phyloP scores from a whole-genome alignment of 1,140 invertebrate species.

The Triops longicaudatus region DNA sequence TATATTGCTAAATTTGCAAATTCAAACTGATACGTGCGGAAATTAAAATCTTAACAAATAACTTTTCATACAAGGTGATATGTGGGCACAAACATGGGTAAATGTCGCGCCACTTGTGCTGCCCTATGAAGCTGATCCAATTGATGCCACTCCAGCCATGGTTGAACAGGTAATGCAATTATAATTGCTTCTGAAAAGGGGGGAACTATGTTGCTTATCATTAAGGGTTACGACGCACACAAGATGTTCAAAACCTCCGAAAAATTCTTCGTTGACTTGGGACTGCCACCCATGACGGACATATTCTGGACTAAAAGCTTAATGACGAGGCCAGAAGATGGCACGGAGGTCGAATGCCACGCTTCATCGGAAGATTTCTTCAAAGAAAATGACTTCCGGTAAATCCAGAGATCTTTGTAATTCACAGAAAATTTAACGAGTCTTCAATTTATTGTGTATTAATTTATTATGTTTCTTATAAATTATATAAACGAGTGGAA shows the following conservation, averaged over 20 bases:
- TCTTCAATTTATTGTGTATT: no score
- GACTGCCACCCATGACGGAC: conserved; percentile 60
- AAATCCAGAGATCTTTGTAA: no score
- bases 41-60: no score
- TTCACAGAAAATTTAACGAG: no score
- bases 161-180: conserved; percentile 33
- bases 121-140: conserved; percentile 39
- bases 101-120: conserved; percentile 41
- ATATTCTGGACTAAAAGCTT: conserved; percentile 73
- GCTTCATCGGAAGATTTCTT: conserved; percentile 47
- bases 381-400: conserved; percentile 41
- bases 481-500: no score
- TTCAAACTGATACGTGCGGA: no score
- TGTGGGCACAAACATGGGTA: conserved; percentile 42
- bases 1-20: no score
- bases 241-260: conserved; percentile 36
- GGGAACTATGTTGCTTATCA: no score
- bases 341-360: conserved; percentile 53
- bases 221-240: conserved; percentile 36
- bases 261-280: conserved; percentile 36
- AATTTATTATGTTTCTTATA: no score
- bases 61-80: conserved; percentile 35
- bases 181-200: neutral
- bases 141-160: conserved; percentile 40
- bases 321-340: conserved; percentile 63